These are phyloP conservation scores for Cosmopolites sordidus DNA, from an alignment of 2,888 invertebrate species.

Conservation along the genomic window DNA sequence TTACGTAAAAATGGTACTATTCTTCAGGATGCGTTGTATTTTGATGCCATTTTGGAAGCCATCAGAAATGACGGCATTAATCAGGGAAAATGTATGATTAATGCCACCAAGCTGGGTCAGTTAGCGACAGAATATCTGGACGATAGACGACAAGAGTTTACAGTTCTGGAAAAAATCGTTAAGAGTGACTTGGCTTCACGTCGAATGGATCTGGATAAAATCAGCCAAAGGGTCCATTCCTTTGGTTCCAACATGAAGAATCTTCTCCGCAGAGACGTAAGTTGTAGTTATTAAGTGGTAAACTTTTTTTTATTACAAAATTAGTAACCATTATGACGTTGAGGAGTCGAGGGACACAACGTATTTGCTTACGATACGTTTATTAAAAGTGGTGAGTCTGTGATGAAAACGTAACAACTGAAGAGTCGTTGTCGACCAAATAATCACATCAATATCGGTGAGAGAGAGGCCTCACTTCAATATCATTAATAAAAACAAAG, in stretches of 20 bases:
- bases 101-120: constrained; percentile 63
- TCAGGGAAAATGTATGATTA: constrained; percentile 61
- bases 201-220: constrained; percentile 53
- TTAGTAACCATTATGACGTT: no score
- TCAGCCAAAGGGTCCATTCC: constrained; percentile 47
- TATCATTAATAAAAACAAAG: no score
- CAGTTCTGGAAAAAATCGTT: constrained; percentile 55
- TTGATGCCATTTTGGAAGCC: constrained; percentile 58
- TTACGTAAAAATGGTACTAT: background rate
- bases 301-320: no score
- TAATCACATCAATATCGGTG: no score
- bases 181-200: constrained; percentile 61
- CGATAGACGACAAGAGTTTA: constrained; percentile 59
- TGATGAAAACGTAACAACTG: no score
- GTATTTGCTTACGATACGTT: background rate
- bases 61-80: constrained; percentile 56
- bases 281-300: no score
- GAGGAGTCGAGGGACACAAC: no score
- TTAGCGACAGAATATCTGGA: constrained; percentile 63
- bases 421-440: background rate
- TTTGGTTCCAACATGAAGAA: constrained; percentile 48
- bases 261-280: constrained; percentile 49
- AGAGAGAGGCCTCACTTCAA: no score
- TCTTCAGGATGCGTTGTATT: constrained; percentile 59
- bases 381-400: no score